phyloP scores from a whole-genome alignment of 2,888 invertebrate genomes.

The Andrena flavipes region DNA sequence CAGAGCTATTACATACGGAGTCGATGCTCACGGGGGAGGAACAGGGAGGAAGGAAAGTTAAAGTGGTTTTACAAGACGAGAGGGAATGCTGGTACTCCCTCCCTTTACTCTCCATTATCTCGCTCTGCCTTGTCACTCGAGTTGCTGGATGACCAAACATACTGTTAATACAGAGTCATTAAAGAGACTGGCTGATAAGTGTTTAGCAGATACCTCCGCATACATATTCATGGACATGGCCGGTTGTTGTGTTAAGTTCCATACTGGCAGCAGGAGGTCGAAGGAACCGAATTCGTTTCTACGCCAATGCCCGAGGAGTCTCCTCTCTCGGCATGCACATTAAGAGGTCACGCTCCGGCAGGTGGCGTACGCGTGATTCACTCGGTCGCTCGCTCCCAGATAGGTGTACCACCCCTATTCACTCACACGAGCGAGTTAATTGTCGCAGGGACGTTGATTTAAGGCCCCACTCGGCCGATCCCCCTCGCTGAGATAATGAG shows the following conservation, averaged over 20 bases:
- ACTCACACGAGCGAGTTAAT: constrained; percentile 75
- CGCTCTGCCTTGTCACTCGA: constrained; percentile 18
- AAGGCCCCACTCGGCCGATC: constrained; percentile 65
- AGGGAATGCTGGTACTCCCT: too few species aligned
- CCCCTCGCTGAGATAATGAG: constrained; percentile 71
- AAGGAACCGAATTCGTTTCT: constrained; percentile 1
- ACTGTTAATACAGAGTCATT: too few species aligned
- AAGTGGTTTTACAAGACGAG: constrained; percentile 18
- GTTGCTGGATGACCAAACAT: too few species aligned
- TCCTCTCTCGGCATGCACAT: constrained; percentile 74
- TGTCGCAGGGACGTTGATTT: constrained; percentile 77
- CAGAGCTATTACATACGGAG: constrained; percentile 72
- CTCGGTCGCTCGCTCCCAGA: constrained; percentile 71
- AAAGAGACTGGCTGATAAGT: too few species aligned
- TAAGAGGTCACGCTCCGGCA: constrained; percentile 83
- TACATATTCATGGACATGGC: not conserved
- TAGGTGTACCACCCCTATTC: constrained; percentile 73
- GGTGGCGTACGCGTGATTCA: constrained; percentile 82
- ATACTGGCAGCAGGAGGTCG: not conserved
- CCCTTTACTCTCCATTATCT: constrained; percentile 56
- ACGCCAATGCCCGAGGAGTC: constrained; percentile 59
- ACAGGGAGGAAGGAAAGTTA: constrained; percentile 30
- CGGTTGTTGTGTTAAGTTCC: not conserved
- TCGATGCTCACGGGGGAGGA: constrained; percentile 32
- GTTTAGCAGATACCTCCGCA: not conserved